phyloP scores from a whole-genome alignment of 1,140 invertebrate species.

The Pollicipes pollicipes region DNA sequence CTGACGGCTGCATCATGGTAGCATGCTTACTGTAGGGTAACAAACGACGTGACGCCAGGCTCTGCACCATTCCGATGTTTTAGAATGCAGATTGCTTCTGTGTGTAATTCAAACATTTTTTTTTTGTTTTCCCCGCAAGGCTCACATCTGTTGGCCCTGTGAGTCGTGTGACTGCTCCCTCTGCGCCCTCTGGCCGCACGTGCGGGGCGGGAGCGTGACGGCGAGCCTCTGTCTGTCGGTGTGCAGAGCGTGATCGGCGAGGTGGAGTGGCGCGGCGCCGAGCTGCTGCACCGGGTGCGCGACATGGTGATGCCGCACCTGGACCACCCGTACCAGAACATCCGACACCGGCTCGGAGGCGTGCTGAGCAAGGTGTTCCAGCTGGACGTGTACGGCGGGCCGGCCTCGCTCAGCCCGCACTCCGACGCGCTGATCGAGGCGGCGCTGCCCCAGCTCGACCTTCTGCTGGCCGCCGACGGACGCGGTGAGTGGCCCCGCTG shows the following conservation, averaged over 20 bases:
- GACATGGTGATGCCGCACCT: conserved; percentile 34
- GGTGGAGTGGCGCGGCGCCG: conserved; percentile 49
- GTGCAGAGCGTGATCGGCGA: conserved; percentile 37
- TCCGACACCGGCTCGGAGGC: conserved; percentile 49
- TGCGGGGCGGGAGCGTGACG: too few relatives aligned
- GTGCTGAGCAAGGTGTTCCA: not conserved
- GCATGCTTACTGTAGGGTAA: too few relatives aligned
- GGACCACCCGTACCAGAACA: conserved; percentile 54
- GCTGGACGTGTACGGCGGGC: not conserved
- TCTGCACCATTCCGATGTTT: too few relatives aligned
- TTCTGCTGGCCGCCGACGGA: not conserved
- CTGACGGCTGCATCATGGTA: too few relatives aligned
- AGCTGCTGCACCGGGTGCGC: conserved; percentile 36
- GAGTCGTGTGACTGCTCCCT: too few relatives aligned
- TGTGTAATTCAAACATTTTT: conserved; percentile 10
- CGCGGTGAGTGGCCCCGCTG: not conserved
- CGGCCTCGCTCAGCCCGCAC: not conserved
- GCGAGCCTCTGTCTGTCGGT: conserved; percentile 14
- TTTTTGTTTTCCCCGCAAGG: conserved; percentile 31
- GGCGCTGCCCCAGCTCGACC: not conserved
- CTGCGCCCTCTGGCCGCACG: too few relatives aligned
- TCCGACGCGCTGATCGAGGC: not conserved
- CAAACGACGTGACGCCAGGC: too few relatives aligned
- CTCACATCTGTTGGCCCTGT: too few relatives aligned
- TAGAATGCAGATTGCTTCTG: too few relatives aligned